Evolutionary conservation across 2,797 vertebrate species (phyloP).

Genomic region (Kryptolebias ocellatus): DNA sequence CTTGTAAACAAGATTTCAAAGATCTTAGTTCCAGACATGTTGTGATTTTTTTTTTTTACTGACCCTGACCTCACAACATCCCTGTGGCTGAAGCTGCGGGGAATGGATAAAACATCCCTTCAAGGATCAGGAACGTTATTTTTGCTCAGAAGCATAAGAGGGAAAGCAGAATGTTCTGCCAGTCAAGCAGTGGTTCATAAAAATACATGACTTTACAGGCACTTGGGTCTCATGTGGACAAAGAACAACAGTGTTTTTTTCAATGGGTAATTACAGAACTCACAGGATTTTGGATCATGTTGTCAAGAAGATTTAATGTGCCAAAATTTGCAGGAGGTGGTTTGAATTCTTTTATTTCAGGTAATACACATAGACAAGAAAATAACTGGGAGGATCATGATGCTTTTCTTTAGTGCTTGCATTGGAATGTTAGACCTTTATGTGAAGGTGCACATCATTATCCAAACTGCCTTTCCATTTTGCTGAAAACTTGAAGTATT

Average conservation of each 20-base stretch:
- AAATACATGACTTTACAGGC: background rate
- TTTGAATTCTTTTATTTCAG: background rate
- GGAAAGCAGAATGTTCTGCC: background rate
- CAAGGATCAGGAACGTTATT: constrained; percentile 28
- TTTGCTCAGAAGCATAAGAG: constrained; percentile 23
- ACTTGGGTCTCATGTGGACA: background rate
- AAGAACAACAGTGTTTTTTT: background rate
- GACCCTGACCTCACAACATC: constrained; percentile 19
- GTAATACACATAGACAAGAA: background rate
- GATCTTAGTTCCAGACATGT: constrained; percentile 1
- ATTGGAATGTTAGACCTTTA: background rate
- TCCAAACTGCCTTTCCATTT: background rate
- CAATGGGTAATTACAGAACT: background rate
- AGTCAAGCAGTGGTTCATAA: constrained; percentile 9
- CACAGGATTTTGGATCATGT: background rate
- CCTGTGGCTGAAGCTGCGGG: background rate
- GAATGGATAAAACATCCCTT: constrained; percentile 4
- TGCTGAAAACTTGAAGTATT: no score
- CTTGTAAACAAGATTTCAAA: constrained; percentile 7
- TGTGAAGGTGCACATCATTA: background rate
- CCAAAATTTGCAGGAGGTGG: background rate
- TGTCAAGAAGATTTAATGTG: background rate
- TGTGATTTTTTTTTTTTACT: background rate
- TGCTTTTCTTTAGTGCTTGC: background rate
- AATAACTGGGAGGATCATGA: background rate